Base-by-base conservation (phyloP, 2,113 vertebrate species). In the Melanocharis versteri region DNA sequence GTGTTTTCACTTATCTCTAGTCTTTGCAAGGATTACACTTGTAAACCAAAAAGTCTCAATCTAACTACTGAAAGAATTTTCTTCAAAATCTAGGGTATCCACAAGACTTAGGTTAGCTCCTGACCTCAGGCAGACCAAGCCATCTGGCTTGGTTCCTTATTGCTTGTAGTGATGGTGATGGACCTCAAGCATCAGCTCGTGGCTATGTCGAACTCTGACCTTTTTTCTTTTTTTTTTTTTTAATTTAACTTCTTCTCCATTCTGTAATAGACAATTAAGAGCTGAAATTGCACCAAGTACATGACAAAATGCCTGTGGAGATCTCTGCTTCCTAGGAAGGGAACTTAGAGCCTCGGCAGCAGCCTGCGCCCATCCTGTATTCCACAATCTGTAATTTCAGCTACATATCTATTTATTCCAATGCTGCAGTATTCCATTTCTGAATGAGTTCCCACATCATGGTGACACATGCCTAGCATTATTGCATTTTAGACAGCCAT, bases 351-450 rank as follows among this genome's bases (percentile, higher is more conserved):
- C 87, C 87, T 88, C 58, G 1, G 81, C 42, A 90, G 86, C 90
- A 93, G 95, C 90, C 94, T 24, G 92, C 3, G 2, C 90, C 96
- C 83, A 85, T 90, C 89, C 94, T 94, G 50, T 95, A 97, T 92
- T 93, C 94, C 90, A 94, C 92, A 97, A 73, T 95, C 90, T 96
- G 89, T 96, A 96, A 96, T 94, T 97, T 97, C 95, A 96, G 95
- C 70, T 93, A 94, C 93, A 93, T 92, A 91, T 96, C 96, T 96
- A 96, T 94, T 92, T 95, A 94, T 94, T 96, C 86, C 89, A 95
- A 64, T 94, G 89, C 91, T 93, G 87, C 91, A 93, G 80, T 33
- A 92, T 96, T 96, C 95, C 96, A 90, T 91, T 95, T 94, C 94
- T 94, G 95, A 95, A 90, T 96, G 93, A 96, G 96, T 94, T 94